Percentiles rank a stretch among this genome's conserved stretches.
Conservation (phyloP, 2,888 invertebrate species). For the Watsonalla cultraria region DNA sequence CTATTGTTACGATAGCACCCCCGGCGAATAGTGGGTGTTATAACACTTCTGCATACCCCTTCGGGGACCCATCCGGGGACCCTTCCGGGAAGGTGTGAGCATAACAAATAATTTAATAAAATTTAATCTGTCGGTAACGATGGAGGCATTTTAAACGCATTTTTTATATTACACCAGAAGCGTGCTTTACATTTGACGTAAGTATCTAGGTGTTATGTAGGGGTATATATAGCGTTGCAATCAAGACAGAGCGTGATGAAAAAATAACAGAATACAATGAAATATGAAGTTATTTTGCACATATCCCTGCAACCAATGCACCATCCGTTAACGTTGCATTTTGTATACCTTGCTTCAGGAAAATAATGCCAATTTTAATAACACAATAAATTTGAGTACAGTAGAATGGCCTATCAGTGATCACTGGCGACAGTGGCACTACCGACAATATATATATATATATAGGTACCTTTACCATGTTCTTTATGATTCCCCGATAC, state of each 20-base stretch:
- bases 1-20: no score
- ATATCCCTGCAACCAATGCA: slow-evolving; percentile 68
- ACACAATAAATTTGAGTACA: slow-evolving; percentile 8
- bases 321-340: slow-evolving; percentile 60
- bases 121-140: no score
- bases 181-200: no score
- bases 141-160: no score
- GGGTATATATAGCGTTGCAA: not conserved
- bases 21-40: no score
- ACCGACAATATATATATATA: no score
- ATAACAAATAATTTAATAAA: no score
- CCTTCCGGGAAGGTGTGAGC: no score
- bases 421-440: not conserved
- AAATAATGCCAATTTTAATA: slow-evolving; percentile 76
- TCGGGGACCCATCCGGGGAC: no score
- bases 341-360: slow-evolving; percentile 66
- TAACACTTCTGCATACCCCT: no score
- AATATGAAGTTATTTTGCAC: slow-evolving; percentile 65
- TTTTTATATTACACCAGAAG: no score
- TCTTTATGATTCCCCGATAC: not conserved
- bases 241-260: slow-evolving; percentile 57
- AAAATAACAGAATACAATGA: slow-evolving; percentile 53
- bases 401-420: not conserved
- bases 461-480: not conserved
- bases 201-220: not conserved